Percentiles rank a stretch among this genome's conserved stretches.
These are phyloP conservation scores for Toxotes jaculatrix DNA, from an alignment of 2,113 vertebrate genomes.

Conservation along the genomic window DNA sequence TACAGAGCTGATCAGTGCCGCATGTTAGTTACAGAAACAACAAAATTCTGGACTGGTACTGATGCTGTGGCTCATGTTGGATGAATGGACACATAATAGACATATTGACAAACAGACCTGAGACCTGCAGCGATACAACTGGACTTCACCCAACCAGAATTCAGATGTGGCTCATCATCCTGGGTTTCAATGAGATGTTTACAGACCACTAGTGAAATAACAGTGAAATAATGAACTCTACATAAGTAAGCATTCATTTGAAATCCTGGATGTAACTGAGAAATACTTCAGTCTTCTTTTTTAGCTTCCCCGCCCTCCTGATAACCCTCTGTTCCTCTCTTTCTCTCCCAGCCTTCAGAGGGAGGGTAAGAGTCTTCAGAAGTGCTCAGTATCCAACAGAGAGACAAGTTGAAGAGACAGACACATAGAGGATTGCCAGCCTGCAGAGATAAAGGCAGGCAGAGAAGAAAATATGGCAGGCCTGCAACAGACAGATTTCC, in stretches of 20 bases:
- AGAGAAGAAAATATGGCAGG: slow-evolving; percentile 23
- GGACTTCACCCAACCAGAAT: not conserved
- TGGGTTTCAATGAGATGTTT: not conserved
- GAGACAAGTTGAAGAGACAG: slow-evolving; percentile 40
- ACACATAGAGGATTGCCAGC: slow-evolving; percentile 35
- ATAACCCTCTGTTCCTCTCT: not conserved
- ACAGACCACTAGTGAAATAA: not conserved
- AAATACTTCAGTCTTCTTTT: not conserved
- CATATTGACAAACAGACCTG: no score
- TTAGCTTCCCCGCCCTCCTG: not conserved
- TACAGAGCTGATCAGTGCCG: no score
- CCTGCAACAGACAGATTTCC: slow-evolving; percentile 37
- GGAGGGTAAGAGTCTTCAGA: slow-evolving; percentile 47
- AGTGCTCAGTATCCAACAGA: slow-evolving; percentile 49
- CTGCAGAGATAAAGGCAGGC: slow-evolving; percentile 42
- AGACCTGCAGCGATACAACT: no score
- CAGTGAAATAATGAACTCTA: not conserved
- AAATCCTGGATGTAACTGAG: slow-evolving; percentile 17
- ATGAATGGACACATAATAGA: no score
- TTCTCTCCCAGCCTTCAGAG: slow-evolving; percentile 16
- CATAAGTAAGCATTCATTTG: slow-evolving; percentile 17
- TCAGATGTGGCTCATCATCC: not conserved
- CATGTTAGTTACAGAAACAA: no score
- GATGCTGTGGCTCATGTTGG: no score
- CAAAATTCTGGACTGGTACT: no score